Conservation (phyloP, 2,888 invertebrate species). For the Tachina lurida region DNA sequence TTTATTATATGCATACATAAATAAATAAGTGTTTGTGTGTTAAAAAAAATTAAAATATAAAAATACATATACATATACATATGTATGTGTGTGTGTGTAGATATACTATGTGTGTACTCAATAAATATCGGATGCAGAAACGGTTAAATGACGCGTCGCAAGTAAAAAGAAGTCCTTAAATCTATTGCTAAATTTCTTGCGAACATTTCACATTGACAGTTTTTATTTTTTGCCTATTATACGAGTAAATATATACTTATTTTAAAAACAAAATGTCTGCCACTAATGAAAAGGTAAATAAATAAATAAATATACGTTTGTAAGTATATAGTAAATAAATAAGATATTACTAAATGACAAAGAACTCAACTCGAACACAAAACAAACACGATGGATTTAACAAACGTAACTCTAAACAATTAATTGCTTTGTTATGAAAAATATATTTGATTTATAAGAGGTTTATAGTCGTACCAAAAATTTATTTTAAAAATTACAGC, state of each 20-base stretch:
- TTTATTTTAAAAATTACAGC: no score
- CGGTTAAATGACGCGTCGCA: constrained; percentile 57
- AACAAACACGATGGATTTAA: no score
- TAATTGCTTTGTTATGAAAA: no score
- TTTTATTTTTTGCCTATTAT: constrained; percentile 9
- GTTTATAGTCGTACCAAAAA: no score
- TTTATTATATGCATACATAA: constrained; percentile 11
- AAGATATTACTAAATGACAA: no score
- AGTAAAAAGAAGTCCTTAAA: constrained; percentile 47
- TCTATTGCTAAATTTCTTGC: constrained; percentile 19
- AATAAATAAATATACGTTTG: not conserved
- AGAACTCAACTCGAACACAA: no score
- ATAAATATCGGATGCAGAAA: constrained; percentile 51
- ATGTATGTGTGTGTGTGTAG: constrained; percentile 7
- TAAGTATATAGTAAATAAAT: no score
- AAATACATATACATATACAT: not conserved
- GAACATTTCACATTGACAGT: constrained; percentile 17
- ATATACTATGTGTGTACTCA: constrained; percentile 12
- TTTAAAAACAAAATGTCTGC: constrained; percentile 57
- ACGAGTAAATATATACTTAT: not conserved
- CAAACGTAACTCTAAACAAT: no score
- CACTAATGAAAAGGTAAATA: constrained; percentile 66
- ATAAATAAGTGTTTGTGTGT: no score
- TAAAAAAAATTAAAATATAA: no score
- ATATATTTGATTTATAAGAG: no score